Percentiles rank a stretch among this genome's conserved stretches.
Evolutionary conservation across 2,888 invertebrate genomes (phyloP).

Genomic region (Himalopsyche japonica): DNA sequence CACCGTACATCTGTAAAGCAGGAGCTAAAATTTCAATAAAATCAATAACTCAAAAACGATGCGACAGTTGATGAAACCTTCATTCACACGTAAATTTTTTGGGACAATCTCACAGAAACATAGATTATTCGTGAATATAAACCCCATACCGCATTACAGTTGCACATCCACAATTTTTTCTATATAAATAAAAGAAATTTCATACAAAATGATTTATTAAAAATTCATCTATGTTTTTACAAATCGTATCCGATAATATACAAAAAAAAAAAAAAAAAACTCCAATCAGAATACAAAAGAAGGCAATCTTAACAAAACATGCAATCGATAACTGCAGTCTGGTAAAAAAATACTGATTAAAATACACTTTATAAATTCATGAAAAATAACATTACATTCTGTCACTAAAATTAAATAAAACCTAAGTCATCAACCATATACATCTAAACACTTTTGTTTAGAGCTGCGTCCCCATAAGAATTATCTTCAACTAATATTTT

Average conservation of each 20-base stretch:
- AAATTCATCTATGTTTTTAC: not conserved
- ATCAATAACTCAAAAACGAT: too few relatives aligned
- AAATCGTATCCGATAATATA: not conserved
- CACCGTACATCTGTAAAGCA: too few relatives aligned
- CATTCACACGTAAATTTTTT: too few relatives aligned
- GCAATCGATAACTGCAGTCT: not conserved
- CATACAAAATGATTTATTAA: not conserved
- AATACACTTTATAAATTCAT: not conserved
- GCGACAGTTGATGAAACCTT: too few relatives aligned
- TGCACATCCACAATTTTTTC: too few relatives aligned
- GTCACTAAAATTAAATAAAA: not conserved
- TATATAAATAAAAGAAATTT: not conserved
- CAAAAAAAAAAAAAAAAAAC: not conserved
- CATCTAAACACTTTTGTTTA: conserved; percentile 20
- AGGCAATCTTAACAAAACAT: not conserved
- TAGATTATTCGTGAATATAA: too few relatives aligned
- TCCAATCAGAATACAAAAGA: not conserved
- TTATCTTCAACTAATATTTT: conserved; percentile 27
- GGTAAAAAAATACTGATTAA: not conserved
- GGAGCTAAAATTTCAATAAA: too few relatives aligned
- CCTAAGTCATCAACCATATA: not conserved
- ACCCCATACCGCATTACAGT: too few relatives aligned
- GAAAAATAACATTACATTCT: not conserved
- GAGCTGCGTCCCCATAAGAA: not conserved
- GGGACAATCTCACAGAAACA: too few relatives aligned